Evolutionary conservation across 2,797 vertebrate genomes (phyloP).

Genomic region (Poecilia gillii): DNA sequence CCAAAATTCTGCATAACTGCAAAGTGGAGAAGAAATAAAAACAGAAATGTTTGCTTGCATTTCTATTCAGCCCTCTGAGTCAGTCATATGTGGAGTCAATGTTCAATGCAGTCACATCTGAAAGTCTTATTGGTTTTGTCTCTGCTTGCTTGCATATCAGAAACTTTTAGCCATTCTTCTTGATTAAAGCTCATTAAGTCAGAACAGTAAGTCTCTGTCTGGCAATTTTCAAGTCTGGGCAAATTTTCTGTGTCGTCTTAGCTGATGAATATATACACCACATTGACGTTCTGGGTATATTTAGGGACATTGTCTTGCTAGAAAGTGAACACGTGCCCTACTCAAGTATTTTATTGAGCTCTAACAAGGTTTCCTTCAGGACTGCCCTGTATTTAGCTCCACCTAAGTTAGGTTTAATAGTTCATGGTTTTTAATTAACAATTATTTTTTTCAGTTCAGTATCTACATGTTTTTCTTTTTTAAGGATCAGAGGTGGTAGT

Average conservation of each 20-base stretch:
- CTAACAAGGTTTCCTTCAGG: background rate
- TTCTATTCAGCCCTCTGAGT: background rate
- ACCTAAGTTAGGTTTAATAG: background rate
- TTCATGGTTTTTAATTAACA: background rate
- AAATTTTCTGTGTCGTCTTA: background rate
- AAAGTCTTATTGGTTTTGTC: background rate
- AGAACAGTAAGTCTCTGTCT: background rate
- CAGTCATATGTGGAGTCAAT: background rate
- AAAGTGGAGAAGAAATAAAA: background rate
- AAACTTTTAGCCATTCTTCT: background rate
- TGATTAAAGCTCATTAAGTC: background rate
- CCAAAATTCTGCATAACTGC: background rate
- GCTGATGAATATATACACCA: background rate
- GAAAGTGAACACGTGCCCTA: background rate
- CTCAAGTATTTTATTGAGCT: background rate
- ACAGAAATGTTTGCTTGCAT: background rate
- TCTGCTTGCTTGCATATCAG: background rate
- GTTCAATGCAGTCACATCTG: background rate
- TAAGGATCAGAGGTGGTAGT: background rate
- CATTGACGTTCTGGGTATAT: background rate
- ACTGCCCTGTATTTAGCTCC: background rate
- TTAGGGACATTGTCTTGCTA: background rate
- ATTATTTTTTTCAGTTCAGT: background rate
- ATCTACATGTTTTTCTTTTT: background rate
- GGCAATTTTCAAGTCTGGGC: background rate